phyloP scores from a whole-genome alignment of 2,113 vertebrate genomes.

The Setophaga petechia region DNA sequence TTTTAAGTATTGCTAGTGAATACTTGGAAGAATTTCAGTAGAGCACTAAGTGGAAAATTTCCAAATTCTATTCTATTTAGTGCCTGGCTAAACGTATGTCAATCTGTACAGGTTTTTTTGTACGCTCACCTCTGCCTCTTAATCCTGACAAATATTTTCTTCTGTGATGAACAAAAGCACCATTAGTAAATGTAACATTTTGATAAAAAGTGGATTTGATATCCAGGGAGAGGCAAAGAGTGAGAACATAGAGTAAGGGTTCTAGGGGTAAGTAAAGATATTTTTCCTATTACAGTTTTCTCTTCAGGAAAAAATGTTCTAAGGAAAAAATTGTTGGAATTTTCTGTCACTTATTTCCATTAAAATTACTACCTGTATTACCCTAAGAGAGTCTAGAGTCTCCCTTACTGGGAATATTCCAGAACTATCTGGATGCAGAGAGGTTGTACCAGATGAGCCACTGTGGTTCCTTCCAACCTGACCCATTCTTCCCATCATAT shows the following conservation, averaged over 20 bases:
- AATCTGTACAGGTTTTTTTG: not conserved
- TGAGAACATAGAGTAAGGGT: not conserved
- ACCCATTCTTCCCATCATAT: not conserved
- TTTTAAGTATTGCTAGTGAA: not conserved
- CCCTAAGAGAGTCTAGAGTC: not conserved
- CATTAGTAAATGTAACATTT: not conserved
- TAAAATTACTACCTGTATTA: not conserved
- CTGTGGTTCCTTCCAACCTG: not conserved
- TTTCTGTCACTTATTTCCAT: not conserved
- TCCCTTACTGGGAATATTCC: not conserved
- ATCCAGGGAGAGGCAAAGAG: not conserved
- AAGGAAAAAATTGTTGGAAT: not conserved
- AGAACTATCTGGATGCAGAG: not conserved
- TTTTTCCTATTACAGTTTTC: not conserved
- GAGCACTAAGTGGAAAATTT: not conserved
- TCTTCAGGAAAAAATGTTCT: not conserved
- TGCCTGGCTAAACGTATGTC: fast-evolving
- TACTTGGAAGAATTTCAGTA: not conserved
- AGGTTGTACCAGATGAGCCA: not conserved
- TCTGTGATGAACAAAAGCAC: not conserved
- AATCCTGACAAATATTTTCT: not conserved
- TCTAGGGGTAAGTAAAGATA: not conserved
- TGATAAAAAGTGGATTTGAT: not conserved
- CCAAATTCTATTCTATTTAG: not conserved
- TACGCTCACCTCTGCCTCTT: not conserved